Evolutionary conservation across 2,888 invertebrate species (phyloP).

Genomic region (Drosophila fungiperda): DNA sequence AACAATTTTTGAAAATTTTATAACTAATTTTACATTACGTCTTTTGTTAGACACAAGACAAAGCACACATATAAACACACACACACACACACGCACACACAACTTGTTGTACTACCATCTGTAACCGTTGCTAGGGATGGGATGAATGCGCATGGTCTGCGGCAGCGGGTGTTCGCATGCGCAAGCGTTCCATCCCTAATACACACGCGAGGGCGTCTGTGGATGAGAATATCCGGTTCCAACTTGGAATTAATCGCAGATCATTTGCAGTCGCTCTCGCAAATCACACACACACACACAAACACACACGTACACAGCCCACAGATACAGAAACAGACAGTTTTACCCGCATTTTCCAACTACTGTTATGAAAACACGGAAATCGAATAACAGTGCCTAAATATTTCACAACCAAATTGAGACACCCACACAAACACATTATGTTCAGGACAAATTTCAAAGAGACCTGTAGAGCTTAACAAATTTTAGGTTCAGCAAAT

Average conservation of each 20-base stretch:
- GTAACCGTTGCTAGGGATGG: constrained; percentile 48
- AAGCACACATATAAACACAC: background rate
- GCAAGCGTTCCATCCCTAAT: constrained; percentile 57
- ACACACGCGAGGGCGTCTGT: constrained; percentile 37
- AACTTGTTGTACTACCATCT: constrained; percentile 24
- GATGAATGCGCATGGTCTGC: constrained; percentile 48
- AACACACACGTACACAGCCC: constrained; percentile 2
- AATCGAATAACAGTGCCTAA: constrained; percentile 72
- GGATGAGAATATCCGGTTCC: constrained; percentile 61
- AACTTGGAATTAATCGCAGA: constrained; percentile 29
- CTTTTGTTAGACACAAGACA: constrained; percentile 66
- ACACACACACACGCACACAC: background rate
- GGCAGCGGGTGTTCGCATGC: constrained; percentile 54
- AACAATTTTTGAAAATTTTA: constrained; percentile 75
- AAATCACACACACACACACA: constrained; percentile 15
- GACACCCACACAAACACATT: constrained; percentile 25
- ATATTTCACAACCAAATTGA: constrained; percentile 13
- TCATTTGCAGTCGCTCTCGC: constrained; percentile 15
- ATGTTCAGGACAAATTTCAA: constrained; percentile 29
- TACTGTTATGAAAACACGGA: constrained; percentile 71
- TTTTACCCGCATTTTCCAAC: constrained; percentile 26
- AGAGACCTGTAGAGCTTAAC: constrained; percentile 36
- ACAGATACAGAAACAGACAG: constrained; percentile 57
- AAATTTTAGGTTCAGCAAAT: constrained; percentile 65
- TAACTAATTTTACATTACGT: constrained; percentile 73